Base-by-base conservation (phyloP, 2,113 vertebrate genomes). In the Entosphenus tridentatus region DNA sequence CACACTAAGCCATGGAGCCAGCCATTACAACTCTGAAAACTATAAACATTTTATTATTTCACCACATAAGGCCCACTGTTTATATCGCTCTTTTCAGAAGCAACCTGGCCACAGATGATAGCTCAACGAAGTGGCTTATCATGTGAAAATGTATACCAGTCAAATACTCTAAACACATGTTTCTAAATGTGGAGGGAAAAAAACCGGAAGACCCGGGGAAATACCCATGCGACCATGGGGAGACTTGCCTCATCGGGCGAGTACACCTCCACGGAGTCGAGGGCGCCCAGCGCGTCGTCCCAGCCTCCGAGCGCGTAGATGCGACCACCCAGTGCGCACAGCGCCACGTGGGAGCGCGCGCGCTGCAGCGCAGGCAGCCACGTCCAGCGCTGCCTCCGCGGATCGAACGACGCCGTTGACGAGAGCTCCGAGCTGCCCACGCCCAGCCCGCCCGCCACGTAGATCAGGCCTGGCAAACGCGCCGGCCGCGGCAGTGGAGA, bases 291-390 rank as follows among this genome's bases (percentile, higher is more conserved):
- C 2, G 83, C 81, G 74, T 96, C 89, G 21, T 95, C 95, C 85
- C 88, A 95, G 67, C 93, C 92, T 57, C 93, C 93, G 69, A 98
- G 79, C 8, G 87, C 87, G 21, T 93, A 98, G 72, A 98, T 85
- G 68, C 83, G 89, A 74, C 93, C 88, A 10, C 88, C 89, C 73
- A 96, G 83, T 71, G 81, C 83, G 73, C 86, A 85, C 2, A 96
- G 86, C 3, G 91, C 90, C 72, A 96, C 82, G n/a, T 96, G 93
- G 0, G 89, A 90, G 74, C 93, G 82, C 17, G 80, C 80, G 8
- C 85, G 89, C 70, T 80, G 77, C 93, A 98, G 96, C 11, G 84
- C 80, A 4, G 89, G 82, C 7, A 98, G 83, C 54, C 85, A 79
- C 67, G 84, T 86, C 92, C 93, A 98, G 0, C 88, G 84, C 55